A percentile compares a stretch with the other conserved stretches of the same genome.
Evolutionary conservation across 2,113 vertebrate species (phyloP).

Genomic region (Tympanuchus pallidicinctus): DNA sequence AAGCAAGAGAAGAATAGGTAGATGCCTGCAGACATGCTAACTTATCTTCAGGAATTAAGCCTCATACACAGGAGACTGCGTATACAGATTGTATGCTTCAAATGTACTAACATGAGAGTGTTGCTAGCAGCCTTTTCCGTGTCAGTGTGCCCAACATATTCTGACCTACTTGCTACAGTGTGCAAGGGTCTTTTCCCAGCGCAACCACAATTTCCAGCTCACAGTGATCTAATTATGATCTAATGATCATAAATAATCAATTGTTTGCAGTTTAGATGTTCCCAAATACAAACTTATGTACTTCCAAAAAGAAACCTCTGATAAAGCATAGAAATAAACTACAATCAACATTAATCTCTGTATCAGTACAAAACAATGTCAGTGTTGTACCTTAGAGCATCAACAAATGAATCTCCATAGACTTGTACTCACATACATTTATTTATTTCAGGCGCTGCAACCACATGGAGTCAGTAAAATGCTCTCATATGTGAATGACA

Average conservation of each 20-base stretch:
- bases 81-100: neutral
- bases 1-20: neutral
- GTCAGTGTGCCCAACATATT: neutral
- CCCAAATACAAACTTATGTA: neutral
- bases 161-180: neutral
- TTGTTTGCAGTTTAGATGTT: neutral
- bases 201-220: neutral
- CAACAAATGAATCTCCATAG: neutral
- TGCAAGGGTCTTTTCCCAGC: fast-evolving
- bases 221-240: neutral
- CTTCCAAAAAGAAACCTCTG: neutral
- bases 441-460: neutral
- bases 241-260: neutral
- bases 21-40: neutral
- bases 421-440: neutral
- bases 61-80: neutral
- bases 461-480: neutral
- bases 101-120: neutral
- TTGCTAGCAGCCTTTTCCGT: neutral
- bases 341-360: neutral
- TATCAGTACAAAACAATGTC: neutral
- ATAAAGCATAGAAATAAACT: conserved; percentile 24
- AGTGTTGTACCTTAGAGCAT: conserved; percentile 10
- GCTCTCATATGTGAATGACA: neutral
- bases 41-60: neutral